These are phyloP conservation scores for Corydoras maculifer DNA, from an alignment of 2,113 vertebrate species.

Conservation along the genomic window DNA sequence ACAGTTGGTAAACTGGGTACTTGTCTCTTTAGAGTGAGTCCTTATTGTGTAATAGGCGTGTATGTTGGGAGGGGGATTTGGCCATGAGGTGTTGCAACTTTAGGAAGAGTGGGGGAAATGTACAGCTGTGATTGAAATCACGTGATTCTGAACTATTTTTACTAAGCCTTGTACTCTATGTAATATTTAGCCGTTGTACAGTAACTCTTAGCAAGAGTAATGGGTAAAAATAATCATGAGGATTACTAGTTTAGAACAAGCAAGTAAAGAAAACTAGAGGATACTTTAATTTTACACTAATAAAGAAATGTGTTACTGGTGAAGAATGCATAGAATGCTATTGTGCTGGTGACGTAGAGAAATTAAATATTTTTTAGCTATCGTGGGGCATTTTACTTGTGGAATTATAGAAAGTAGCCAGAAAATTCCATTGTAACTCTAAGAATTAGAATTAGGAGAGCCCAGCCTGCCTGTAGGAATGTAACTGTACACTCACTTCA, in stretches of 20 bases:
- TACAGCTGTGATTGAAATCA: too few relatives aligned
- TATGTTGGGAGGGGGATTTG: too few relatives aligned
- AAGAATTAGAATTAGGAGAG: not conserved
- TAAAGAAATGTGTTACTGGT: not conserved
- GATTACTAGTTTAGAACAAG: constrained; percentile 9
- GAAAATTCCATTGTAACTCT: constrained; percentile 3
- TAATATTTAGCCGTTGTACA: too few relatives aligned
- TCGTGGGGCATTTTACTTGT: constrained; percentile 1
- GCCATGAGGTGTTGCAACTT: too few relatives aligned
- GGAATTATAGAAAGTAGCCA: constrained; percentile 10
- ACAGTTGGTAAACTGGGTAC: too few relatives aligned
- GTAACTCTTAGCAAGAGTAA: too few relatives aligned
- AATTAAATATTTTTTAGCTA: not conserved
- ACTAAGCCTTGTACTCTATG: too few relatives aligned
- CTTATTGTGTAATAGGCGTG: too few relatives aligned
- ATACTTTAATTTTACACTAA: not conserved
- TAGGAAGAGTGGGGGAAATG: too few relatives aligned
- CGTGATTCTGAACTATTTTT: too few relatives aligned
- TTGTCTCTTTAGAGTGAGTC: too few relatives aligned
- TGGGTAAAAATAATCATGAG: too few relatives aligned
- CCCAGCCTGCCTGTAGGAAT: not conserved
- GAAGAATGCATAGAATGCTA: not conserved
- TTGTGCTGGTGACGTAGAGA: not conserved
- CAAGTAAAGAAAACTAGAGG: not conserved
- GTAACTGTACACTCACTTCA: not conserved